These are phyloP conservation scores for Heterodera filipjevi DNA, from an alignment of 2,888 invertebrate genomes.

Conservation along the genomic window DNA sequence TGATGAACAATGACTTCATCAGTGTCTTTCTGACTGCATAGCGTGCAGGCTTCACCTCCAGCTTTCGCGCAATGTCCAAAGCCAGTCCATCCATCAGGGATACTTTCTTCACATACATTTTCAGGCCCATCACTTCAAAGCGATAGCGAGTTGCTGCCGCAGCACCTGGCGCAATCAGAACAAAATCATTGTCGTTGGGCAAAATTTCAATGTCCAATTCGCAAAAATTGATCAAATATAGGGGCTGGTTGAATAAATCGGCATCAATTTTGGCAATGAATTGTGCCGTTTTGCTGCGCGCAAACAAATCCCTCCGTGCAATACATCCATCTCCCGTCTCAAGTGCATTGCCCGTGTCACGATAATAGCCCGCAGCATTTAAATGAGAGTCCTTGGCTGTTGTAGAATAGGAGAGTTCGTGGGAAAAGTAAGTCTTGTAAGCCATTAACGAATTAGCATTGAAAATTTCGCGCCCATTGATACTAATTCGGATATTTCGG, in stretches of 20 bases:
- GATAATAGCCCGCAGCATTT: background rate
- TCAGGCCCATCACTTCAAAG: background rate
- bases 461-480: slow-evolving; percentile 15
- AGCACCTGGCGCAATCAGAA: background rate
- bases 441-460: background rate
- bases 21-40: slow-evolving; percentile 26
- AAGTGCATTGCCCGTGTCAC: too few relatives aligned
- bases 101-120: slow-evolving; percentile 8
- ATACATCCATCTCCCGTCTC: too few relatives aligned
- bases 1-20: slow-evolving; percentile 23
- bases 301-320: too few relatives aligned
- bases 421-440: slow-evolving; percentile 6
- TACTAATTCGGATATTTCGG: too few relatives aligned
- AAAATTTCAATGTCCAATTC: slow-evolving; percentile 16
- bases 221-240: slow-evolving; percentile 16
- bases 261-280: slow-evolving; percentile 18
- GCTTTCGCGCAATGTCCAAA: slow-evolving; percentile 26
- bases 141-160: background rate
- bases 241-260: slow-evolving; percentile 6
- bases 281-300: background rate
- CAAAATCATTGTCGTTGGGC: slow-evolving; percentile 5
- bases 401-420: slow-evolving; percentile 5
- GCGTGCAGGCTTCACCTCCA: slow-evolving; percentile 24
- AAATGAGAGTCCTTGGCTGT: background rate
- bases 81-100: slow-evolving; percentile 27